These are phyloP conservation scores for Eurosta solidaginis DNA, from an alignment of 1,140 invertebrate genomes.

Conservation along the genomic window DNA sequence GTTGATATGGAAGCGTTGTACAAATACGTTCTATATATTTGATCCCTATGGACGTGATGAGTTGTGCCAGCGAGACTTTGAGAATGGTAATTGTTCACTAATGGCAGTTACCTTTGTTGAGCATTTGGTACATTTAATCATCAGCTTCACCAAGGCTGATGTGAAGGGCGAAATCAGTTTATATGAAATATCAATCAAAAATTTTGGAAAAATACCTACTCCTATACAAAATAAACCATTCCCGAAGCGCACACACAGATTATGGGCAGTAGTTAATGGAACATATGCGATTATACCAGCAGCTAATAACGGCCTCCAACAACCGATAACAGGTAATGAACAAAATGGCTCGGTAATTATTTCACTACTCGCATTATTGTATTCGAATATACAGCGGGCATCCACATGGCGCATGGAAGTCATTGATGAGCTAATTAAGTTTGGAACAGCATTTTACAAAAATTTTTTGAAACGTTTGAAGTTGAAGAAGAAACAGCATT, in stretches of 20 bases:
- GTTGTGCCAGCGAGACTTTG: conserved; percentile 44
- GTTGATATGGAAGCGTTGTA: conserved; percentile 55
- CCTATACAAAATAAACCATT: conserved; percentile 23
- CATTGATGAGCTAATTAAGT: conserved; percentile 50
- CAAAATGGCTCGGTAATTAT: conserved; percentile 52
- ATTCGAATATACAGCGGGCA: conserved; percentile 49
- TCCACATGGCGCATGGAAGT: conserved; percentile 45
- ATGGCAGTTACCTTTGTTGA: conserved; percentile 47
- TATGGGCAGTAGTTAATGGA: conserved; percentile 54
- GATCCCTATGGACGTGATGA: conserved; percentile 53
- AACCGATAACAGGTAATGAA: conserved; percentile 47
- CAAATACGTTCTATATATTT: conserved; percentile 51
- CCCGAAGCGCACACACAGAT: conserved; percentile 38
- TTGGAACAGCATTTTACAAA: conserved; percentile 51
- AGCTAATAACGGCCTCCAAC: conserved; percentile 46
- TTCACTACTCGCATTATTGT: conserved; percentile 48
- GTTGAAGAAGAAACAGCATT: conserved; percentile 50
- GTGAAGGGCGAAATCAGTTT: conserved; percentile 46
- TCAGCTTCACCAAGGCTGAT: conserved; percentile 43
- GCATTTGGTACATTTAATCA: conserved; percentile 52
- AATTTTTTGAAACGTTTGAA: conserved; percentile 49
- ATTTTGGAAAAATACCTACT: conserved; percentile 49
- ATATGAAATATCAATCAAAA: conserved; percentile 46
- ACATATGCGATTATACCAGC: conserved; percentile 50
- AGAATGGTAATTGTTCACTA: conserved; percentile 48